Conservation (phyloP, 2,113 vertebrate species). For the Otis tarda region DNA sequence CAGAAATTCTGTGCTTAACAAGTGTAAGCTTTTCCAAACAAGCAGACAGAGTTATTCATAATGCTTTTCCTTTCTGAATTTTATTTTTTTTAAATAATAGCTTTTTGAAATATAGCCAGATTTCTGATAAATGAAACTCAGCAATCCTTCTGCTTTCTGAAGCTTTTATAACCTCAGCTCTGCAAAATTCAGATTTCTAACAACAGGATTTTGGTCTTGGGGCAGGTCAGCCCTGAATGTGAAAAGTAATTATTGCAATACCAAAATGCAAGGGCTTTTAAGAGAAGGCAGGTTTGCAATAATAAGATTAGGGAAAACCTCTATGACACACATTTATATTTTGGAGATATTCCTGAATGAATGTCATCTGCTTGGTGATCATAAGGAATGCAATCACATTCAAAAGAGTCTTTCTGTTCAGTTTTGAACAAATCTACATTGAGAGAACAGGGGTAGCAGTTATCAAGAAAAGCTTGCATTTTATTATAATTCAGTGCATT, state of each 20-base stretch:
- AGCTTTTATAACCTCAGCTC: not conserved
- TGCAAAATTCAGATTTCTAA: not conserved
- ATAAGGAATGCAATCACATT: not conserved
- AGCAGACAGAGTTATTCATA: not conserved
- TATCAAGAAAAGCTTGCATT: not conserved
- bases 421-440: not conserved
- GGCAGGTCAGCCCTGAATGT: not conserved
- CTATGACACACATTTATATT: not conserved
- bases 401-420: not conserved
- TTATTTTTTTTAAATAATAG: not conserved
- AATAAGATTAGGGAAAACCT: not conserved
- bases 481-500: not conserved
- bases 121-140: not conserved
- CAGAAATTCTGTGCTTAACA: not conserved
- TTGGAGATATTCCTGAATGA: not conserved
- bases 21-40: not conserved
- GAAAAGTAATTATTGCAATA: not conserved
- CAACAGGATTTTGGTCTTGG: not conserved
- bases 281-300: not conserved
- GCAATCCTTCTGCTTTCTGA: not conserved
- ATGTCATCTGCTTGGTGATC: not conserved
- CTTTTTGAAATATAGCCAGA: not conserved
- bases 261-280: not conserved
- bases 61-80: not conserved
- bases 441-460: not conserved